Percentiles rank a stretch among this genome's conserved stretches.
Evolutionary conservation across 2,888 invertebrate species (phyloP).

Genomic region (Ametastegia equiseti): DNA sequence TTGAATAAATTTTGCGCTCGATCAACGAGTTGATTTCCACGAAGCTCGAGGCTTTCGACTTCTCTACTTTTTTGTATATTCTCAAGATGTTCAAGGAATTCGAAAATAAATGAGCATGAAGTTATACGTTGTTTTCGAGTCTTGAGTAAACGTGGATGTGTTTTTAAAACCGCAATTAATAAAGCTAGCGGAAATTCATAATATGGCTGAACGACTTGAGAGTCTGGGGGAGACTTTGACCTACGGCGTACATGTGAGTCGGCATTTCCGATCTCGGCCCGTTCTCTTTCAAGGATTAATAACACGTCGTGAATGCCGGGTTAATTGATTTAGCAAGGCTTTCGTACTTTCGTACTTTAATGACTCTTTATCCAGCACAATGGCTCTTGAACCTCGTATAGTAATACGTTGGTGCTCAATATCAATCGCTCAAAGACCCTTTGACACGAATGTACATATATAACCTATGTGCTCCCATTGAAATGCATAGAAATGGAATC

Average conservation of each 20-base stretch:
- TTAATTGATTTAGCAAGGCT: conserved; percentile 4
- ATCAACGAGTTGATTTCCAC: no score
- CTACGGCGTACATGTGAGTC: conserved; percentile 2
- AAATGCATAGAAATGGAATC: no score
- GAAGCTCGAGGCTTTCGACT: no score
- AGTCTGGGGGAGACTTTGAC: conserved; percentile 16
- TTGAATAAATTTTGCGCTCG: no score
- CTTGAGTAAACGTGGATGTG: background rate
- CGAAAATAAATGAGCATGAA: no score
- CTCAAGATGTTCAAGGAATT: no score
- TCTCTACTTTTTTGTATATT: no score
- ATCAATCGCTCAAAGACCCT: background rate
- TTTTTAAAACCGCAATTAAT: background rate
- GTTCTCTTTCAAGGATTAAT: conserved; percentile 11
- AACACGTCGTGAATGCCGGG: background rate
- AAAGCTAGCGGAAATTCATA: background rate
- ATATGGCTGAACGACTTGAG: background rate
- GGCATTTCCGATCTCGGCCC: conserved; percentile 25
- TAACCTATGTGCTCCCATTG: no score
- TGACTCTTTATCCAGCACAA: background rate
- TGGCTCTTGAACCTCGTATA: background rate
- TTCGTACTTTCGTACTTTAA: background rate
- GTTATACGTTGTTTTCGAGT: background rate
- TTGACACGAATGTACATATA: no score
- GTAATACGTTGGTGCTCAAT: background rate